Evolutionary conservation across 2,797 vertebrate species (phyloP), one percentile per base, ranked within the genome.

Genomic region (Falco novaeseelandiae): DNA sequence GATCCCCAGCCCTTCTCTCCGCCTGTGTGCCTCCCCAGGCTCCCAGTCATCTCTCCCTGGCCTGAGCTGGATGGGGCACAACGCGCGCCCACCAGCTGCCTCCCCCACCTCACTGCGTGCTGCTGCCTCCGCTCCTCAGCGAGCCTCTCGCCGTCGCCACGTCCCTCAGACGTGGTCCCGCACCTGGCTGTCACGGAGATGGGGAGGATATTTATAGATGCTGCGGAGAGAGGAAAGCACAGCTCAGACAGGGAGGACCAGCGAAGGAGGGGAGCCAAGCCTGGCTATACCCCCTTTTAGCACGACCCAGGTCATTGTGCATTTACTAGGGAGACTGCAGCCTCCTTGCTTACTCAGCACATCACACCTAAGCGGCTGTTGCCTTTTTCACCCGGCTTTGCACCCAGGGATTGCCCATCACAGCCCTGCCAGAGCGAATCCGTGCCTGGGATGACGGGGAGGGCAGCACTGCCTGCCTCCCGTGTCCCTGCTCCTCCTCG

Each of bases 201-300:
- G 52, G 91, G 62, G 25, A 95, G 44, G 89, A 71, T 87, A 85
- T 96, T 94, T 95, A 67, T 87, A 93, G 87, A 91, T 57, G 61
- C 63, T 80, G 83, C 4, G 0, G 88, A n/a, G 63, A 87, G 76
- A 80, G 55, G 48, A 62, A 66, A 71, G 54, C 3, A 0, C 57
- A 40, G 83, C 57, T 80, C 67, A 88, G 57, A 19, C 42, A 61
- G 71, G 5, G 16, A 94, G 51, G 52, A 84, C 40, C 36, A 32
- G 54, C 4, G 4, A 40, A 36, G 71, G 20, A 67, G 12, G 42
- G 55, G 26, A 77, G 34, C 34, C 49, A 17, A 38, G 14, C 8
- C 40, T n/a, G 61, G n/a, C 14, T 58, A 11, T 42, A 12, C 10
- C 23, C 38, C 14, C 10, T 58, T 63, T 55, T 5, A 83, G 58